These are phyloP conservation scores for Istiophorus platypterus DNA, from an alignment of 2,113 vertebrate species.

Conservation along the genomic window DNA sequence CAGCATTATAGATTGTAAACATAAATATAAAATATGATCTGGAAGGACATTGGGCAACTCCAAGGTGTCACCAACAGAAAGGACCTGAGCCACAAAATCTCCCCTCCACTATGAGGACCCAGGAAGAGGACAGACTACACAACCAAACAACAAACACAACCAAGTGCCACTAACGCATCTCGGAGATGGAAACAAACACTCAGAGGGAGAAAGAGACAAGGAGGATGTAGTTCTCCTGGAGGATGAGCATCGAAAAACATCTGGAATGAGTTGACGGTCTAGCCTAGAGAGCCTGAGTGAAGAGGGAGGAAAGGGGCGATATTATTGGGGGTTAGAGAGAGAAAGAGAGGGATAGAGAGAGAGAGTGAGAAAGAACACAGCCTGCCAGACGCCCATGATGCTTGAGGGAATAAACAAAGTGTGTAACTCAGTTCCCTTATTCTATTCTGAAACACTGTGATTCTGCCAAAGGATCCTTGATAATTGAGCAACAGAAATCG, in stretches of 20 bases:
- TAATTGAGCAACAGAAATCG: slow-evolving; percentile 35
- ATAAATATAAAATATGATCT: background rate
- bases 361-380: background rate
- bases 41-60: too few species aligned
- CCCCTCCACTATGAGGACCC: background rate
- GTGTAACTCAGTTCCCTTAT: background rate
- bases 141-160: background rate
- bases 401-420: slow-evolving; percentile 14
- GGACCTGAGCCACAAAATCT: too few species aligned
- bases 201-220: background rate
- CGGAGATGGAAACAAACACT: background rate
- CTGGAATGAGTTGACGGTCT: background rate
- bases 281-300: background rate
- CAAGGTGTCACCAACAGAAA: background rate
- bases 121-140: background rate
- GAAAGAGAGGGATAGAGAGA: background rate
- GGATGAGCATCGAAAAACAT: background rate
- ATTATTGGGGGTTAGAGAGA: background rate
- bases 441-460: background rate
- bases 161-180: background rate
- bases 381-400: background rate
- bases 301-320: background rate
- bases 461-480: slow-evolving; percentile 19
- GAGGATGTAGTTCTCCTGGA: background rate
- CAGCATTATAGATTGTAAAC: background rate